A percentile compares a stretch with the other conserved stretches of the same genome.
Evolutionary conservation across 1,140 invertebrate species (phyloP).

Genomic region (Pseudomyrmex concolor): DNA sequence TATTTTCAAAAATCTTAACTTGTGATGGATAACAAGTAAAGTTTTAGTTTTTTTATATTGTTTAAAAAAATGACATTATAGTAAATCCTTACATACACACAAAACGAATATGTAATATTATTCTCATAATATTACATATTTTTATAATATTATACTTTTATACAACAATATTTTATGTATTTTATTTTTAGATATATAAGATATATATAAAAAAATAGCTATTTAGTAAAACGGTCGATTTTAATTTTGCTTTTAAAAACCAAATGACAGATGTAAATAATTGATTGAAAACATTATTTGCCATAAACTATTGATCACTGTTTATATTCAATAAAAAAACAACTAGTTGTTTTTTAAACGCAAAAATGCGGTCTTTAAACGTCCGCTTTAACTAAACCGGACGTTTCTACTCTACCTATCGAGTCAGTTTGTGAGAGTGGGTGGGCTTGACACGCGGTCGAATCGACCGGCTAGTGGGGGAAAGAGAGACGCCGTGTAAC

Average conservation of each 20-base stretch:
- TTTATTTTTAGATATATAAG: not conserved
- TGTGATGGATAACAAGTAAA: not conserved
- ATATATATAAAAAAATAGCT: not conserved
- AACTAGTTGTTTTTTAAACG: not conserved
- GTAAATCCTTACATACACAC: not conserved
- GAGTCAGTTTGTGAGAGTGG: conserved; percentile 54
- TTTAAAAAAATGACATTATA: not conserved
- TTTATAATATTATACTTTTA: not conserved
- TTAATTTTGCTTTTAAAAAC: no score
- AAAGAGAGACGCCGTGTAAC: conserved; percentile 53
- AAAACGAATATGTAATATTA: not conserved
- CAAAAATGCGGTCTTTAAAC: conserved; percentile 21
- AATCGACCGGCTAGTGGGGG: conserved; percentile 61
- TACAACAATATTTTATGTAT: conserved; percentile 1
- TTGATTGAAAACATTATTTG: not conserved
- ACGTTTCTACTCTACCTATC: conserved; percentile 63
- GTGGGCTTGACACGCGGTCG: conserved; percentile 59
- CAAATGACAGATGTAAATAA: no score
- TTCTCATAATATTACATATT: not conserved
- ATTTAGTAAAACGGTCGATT: not conserved
- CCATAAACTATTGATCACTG: conserved; percentile 2
- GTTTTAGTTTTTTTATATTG: not conserved
- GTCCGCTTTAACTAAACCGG: not conserved
- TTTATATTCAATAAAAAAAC: not conserved
- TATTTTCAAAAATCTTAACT: not conserved